phyloP scores from a whole-genome alignment of 1,140 invertebrate species.

The Megalopta genalis region DNA sequence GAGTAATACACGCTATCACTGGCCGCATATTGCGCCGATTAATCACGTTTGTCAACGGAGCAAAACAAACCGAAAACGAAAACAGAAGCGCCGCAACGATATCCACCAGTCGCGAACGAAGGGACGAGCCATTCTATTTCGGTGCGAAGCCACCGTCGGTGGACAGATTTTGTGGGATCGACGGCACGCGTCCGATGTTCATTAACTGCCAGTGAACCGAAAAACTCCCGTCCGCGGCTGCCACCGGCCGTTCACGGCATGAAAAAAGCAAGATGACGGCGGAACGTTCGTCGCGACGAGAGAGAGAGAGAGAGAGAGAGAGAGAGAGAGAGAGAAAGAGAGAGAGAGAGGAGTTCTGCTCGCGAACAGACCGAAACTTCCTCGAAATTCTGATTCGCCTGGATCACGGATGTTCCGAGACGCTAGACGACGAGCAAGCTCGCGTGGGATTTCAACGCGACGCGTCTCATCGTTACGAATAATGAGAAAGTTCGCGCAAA shows the following conservation, averaged over 20 bases:
- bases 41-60: neutral
- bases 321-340: no score
- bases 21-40: neutral
- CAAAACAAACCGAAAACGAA: neutral
- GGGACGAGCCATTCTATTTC: constrained; percentile 32
- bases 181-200: constrained; percentile 49
- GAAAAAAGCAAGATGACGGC: constrained; percentile 14
- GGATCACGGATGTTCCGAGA: constrained; percentile 7
- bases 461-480: neutral
- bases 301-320: no score
- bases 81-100: constrained; percentile 1
- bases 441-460: neutral
- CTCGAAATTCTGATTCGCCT: constrained; percentile 17
- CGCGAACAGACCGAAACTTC: constrained; percentile 30
- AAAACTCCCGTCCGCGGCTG: constrained; percentile 4
- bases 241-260: neutral
- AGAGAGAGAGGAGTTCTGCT: constrained; percentile 17
- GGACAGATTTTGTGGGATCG: constrained; percentile 40
- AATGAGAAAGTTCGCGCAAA: neutral
- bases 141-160: constrained; percentile 32
- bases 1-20: neutral
- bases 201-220: constrained; percentile 34
- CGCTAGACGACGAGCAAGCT: neutral
- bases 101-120: constrained; percentile 28
- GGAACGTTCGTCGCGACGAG: constrained; percentile 24